phyloP scores from a whole-genome alignment of 2,113 vertebrate species.

The Baryphthengus martii region DNA sequence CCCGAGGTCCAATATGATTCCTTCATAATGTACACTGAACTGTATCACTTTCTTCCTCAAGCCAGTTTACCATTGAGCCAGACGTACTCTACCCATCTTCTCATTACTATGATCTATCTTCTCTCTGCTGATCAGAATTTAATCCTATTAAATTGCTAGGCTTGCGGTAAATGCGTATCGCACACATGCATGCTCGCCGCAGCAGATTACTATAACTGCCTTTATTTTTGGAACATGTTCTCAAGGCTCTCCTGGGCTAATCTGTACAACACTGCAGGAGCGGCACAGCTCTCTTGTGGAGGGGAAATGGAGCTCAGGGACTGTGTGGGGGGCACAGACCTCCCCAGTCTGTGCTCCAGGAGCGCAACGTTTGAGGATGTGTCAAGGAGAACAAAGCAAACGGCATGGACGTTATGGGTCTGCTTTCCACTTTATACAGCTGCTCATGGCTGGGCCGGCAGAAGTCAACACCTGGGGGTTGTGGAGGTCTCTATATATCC shows the following conservation, averaged over 20 bases:
- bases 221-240: conserved; percentile 39
- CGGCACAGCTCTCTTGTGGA: rapidly evolving
- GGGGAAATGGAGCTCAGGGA: rapidly evolving
- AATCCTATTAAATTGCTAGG: conserved; percentile 38
- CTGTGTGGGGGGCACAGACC: not conserved
- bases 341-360: not conserved
- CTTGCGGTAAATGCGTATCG: not conserved
- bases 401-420: rapidly evolving
- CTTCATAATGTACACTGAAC: not conserved
- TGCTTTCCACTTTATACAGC: not conserved
- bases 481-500: not conserved
- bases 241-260: not conserved
- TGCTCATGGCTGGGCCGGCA: not conserved
- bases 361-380: rapidly evolving
- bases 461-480: not conserved
- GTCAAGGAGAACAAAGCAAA: not conserved
- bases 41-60: not conserved
- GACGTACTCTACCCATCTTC: not conserved
- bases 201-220: conserved; percentile 16
- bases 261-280: not conserved
- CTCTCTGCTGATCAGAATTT: conserved; percentile 45
- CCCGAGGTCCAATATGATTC: not conserved
- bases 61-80: not conserved
- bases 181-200: not conserved
- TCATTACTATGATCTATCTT: conserved; percentile 35